Conservation (phyloP, 2,797 vertebrate genomes). For the Epinephelus malabaricus region DNA sequence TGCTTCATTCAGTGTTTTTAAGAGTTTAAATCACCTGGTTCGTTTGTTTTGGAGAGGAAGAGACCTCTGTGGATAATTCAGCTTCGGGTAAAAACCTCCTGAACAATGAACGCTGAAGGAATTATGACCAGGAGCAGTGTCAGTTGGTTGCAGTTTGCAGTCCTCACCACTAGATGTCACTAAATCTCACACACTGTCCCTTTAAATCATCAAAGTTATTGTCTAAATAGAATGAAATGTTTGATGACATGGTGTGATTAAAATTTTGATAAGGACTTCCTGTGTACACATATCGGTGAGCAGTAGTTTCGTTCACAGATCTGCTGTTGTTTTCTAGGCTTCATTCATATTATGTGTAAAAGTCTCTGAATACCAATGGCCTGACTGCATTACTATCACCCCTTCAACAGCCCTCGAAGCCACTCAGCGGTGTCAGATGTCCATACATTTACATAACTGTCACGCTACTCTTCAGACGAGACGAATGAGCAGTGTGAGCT, state of each 20-base stretch:
- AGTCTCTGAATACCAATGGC: constrained; percentile 22
- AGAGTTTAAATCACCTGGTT: too few relatives aligned
- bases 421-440: constrained; percentile 17
- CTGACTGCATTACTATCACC: background rate
- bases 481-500: background rate
- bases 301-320: background rate
- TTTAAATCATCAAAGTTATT: too few relatives aligned
- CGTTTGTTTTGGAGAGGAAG: too few relatives aligned
- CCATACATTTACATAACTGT: constrained; percentile 32
- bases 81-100: too few relatives aligned
- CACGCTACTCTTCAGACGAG: background rate
- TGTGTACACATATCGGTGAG: too few relatives aligned
- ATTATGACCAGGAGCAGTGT: too few relatives aligned
- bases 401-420: constrained; percentile 16
- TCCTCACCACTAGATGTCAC: too few relatives aligned
- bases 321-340: background rate
- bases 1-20: too few relatives aligned
- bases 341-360: background rate
- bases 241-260: background rate
- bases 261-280: background rate
- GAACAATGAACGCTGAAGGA: too few relatives aligned
- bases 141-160: too few relatives aligned
- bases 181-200: too few relatives aligned
- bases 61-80: too few relatives aligned
- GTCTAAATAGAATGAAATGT: background rate